Conservation (phyloP, 2,888 invertebrate genomes). For the Drosophila nr. perissopoda region DNA sequence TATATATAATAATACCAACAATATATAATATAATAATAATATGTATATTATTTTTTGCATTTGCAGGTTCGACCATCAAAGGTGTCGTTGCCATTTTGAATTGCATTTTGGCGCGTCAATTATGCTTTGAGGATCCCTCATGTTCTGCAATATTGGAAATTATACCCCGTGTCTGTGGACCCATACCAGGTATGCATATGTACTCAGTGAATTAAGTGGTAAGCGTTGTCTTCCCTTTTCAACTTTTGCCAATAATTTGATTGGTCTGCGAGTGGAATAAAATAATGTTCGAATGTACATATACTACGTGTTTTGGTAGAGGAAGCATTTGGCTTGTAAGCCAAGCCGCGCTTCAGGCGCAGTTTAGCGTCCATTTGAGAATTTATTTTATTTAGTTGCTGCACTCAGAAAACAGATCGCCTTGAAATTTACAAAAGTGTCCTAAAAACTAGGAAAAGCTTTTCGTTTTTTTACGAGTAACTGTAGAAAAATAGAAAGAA, state of each 20-base stretch:
- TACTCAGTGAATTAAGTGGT: constrained; percentile 24
- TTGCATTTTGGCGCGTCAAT: constrained; percentile 94
- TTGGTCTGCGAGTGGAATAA: constrained; percentile 20
- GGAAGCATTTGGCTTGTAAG: constrained; percentile 24
- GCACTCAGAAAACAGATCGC: not conserved
- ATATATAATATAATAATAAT: not conserved
- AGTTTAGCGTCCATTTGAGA: constrained; percentile 62
- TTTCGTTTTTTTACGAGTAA: not conserved
- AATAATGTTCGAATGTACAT: constrained; percentile 6
- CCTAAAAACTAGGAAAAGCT: not conserved
- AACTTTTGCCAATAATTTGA: constrained; percentile 35
- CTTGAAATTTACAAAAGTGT: not conserved
- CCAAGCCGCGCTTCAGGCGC: not conserved
- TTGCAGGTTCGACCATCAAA: constrained; percentile 92
- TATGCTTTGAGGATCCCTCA: constrained; percentile 95
- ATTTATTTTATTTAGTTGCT: constrained; percentile 65
- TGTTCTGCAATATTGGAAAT: constrained; percentile 96
- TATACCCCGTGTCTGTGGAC: constrained; percentile 95
- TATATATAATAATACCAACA: not conserved
- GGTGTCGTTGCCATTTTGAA: constrained; percentile 93
- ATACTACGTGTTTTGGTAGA: constrained; percentile 34
- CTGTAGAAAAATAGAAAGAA: not conserved
- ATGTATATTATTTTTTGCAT: not conserved
- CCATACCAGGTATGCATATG: constrained; percentile 92
- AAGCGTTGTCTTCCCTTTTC: constrained; percentile 7